Conservation (phyloP, 2,797 vertebrate species). For the Gambelia wislizenii region DNA sequence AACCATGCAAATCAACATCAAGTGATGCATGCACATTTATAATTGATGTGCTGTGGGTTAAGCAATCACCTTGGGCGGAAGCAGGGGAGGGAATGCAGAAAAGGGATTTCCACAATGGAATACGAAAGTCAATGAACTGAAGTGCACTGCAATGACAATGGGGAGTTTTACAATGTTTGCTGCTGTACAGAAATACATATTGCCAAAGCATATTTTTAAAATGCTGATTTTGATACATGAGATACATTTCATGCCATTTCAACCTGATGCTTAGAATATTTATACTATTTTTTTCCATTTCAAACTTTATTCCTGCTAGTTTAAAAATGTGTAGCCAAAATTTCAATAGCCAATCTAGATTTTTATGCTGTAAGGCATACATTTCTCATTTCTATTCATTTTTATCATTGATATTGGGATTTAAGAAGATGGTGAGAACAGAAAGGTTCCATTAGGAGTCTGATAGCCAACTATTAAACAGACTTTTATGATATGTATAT, state of each 20-base stretch:
- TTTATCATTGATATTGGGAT: conserved; percentile 38
- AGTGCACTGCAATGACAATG: conserved; percentile 4
- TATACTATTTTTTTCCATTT: conserved; percentile 60
- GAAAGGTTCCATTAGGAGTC: conserved; percentile 23
- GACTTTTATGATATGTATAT: conserved; percentile 39
- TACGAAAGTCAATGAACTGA: conserved; percentile 38
- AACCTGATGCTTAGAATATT: conserved; percentile 40
- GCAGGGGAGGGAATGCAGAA: too few relatives aligned
- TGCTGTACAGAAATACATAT: conserved; percentile 38
- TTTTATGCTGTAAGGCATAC: conserved; percentile 56
- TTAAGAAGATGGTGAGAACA: conserved; percentile 40
- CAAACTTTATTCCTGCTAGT: conserved; percentile 50
- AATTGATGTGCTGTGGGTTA: conserved; percentile 55
- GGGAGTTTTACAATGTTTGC: conserved; percentile 4
- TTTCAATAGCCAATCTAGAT: conserved; percentile 56
- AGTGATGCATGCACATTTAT: conserved; percentile 62
- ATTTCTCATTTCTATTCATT: conserved; percentile 61
- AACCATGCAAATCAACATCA: conserved; percentile 58
- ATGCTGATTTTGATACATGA: conserved; percentile 29
- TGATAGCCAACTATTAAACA: conserved; percentile 44
- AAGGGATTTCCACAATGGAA: conserved; percentile 24
- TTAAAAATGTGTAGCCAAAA: conserved; percentile 49
- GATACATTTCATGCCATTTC: conserved; percentile 40
- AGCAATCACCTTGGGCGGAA: conserved; percentile 19
- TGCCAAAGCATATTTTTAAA: conserved; percentile 22